These are phyloP conservation scores for Oryctes rhinoceros DNA, from an alignment of 1,140 invertebrate genomes.

Conservation along the genomic window DNA sequence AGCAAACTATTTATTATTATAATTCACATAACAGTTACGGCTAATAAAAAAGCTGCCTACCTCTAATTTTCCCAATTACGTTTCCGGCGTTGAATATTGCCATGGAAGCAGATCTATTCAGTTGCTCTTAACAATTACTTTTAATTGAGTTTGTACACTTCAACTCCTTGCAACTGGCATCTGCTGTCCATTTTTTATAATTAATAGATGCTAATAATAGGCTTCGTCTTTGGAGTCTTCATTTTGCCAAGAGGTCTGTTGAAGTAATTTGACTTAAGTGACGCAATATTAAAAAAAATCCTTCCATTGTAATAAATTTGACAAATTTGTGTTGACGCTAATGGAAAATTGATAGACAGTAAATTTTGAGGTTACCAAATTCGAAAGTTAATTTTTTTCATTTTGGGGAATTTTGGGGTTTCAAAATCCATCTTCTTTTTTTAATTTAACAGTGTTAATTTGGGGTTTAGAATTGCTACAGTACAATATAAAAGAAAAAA, in stretches of 20 bases:
- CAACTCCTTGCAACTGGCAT: background rate
- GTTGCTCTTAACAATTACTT: slow-evolving; percentile 29
- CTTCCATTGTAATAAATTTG: too few relatives aligned
- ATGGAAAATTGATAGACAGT: too few relatives aligned
- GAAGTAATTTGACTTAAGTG: too few relatives aligned
- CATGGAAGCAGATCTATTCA: background rate
- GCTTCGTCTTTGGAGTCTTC: background rate
- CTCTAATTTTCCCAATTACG: slow-evolving; percentile 10
- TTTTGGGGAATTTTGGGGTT: too few relatives aligned
- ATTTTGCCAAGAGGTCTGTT: background rate
- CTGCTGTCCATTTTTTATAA: slow-evolving; percentile 8
- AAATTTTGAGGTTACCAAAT: too few relatives aligned
- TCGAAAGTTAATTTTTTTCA: too few relatives aligned
- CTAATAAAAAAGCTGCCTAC: slow-evolving; percentile 19
- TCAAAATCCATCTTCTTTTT: too few relatives aligned
- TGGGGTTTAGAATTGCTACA: too few relatives aligned
- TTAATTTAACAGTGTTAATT: too few relatives aligned
- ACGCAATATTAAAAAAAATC: too few relatives aligned
- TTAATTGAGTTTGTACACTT: slow-evolving; percentile 28
- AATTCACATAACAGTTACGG: slow-evolving; percentile 30
- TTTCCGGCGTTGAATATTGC: background rate
- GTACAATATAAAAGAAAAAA: too few relatives aligned
- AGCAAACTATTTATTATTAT: slow-evolving; percentile 33
- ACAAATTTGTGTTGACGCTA: too few relatives aligned
- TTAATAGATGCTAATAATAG: slow-evolving; percentile 29